These are phyloP conservation scores for Drosophila helvetica DNA, from an alignment of 2,888 invertebrate genomes.

Conservation along the genomic window DNA sequence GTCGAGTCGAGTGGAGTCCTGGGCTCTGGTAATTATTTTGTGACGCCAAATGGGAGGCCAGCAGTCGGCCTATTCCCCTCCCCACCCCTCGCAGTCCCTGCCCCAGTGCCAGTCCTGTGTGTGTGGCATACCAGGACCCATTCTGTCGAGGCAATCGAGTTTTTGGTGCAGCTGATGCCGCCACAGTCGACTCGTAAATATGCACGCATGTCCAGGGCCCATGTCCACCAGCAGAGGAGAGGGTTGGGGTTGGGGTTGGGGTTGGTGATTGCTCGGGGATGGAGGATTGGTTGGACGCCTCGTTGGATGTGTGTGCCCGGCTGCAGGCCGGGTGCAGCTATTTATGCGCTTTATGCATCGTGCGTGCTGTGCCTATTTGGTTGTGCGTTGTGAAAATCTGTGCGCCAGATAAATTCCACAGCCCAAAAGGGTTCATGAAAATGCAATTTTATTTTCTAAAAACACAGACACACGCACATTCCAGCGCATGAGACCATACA, in stretches of 20 bases:
- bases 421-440: constrained; percentile 82
- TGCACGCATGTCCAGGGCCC: constrained; percentile 77
- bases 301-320: too few species aligned
- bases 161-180: constrained; percentile 79
- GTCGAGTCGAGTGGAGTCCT: constrained; percentile 53
- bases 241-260: constrained; percentile 9
- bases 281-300: not conserved
- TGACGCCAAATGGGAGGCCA: constrained; percentile 65
- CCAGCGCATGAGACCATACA: constrained; percentile 14
- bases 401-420: constrained; percentile 75
- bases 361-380: constrained; percentile 66
- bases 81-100: not conserved
- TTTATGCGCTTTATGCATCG: constrained; percentile 78
- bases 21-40: constrained; percentile 78
- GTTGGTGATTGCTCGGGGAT: not conserved
- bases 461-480: constrained; percentile 58
- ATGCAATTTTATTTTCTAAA: constrained; percentile 83
- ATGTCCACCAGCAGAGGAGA: constrained; percentile 29
- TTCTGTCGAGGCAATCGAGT: constrained; percentile 70
- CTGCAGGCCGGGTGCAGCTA: constrained; percentile 62
- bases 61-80: constrained; percentile 30
- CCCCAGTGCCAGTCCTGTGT: too few species aligned
- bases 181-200: constrained; percentile 78
- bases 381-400: constrained; percentile 69
- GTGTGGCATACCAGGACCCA: constrained; percentile 10